These are phyloP conservation scores for Tinamus guttatus DNA, from an alignment of 2,113 vertebrate species.

Conservation along the genomic window DNA sequence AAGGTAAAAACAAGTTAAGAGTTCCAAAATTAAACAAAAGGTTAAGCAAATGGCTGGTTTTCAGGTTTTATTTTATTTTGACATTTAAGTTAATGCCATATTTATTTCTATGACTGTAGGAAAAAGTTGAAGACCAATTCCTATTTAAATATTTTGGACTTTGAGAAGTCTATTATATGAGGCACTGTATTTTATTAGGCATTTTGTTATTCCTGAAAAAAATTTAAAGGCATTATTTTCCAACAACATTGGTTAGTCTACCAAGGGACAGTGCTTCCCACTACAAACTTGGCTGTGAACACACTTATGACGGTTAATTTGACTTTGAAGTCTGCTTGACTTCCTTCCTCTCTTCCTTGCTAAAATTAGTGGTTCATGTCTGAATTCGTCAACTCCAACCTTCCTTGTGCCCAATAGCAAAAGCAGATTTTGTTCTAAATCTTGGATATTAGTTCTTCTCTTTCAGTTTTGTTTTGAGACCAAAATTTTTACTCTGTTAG, in stretches of 20 bases:
- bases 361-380: constrained; percentile 14
- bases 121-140: not conserved
- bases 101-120: not conserved
- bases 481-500: not conserved
- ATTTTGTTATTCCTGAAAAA: not conserved
- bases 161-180: not conserved
- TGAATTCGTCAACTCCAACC: not conserved
- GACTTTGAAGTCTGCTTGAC: not conserved
- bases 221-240: not conserved
- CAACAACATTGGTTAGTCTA: not conserved
- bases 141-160: accelerated
- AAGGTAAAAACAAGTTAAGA: not conserved
- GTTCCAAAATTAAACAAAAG: not conserved
- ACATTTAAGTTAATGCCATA: not conserved
- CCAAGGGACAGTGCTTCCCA: not conserved
- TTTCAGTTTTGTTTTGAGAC: not conserved
- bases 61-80: not conserved
- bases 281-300: not conserved
- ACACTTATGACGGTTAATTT: not conserved
- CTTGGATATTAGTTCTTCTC: not conserved
- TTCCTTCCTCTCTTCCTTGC: constrained; percentile 34
- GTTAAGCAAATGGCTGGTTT: not conserved
- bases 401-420: not conserved
- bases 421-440: not conserved
- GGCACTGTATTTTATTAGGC: not conserved